A percentile compares a stretch with the other conserved stretches of the same genome.
Evolutionary conservation across 2,113 vertebrate genomes (phyloP).

Genomic region (Trinectes maculatus): DNA sequence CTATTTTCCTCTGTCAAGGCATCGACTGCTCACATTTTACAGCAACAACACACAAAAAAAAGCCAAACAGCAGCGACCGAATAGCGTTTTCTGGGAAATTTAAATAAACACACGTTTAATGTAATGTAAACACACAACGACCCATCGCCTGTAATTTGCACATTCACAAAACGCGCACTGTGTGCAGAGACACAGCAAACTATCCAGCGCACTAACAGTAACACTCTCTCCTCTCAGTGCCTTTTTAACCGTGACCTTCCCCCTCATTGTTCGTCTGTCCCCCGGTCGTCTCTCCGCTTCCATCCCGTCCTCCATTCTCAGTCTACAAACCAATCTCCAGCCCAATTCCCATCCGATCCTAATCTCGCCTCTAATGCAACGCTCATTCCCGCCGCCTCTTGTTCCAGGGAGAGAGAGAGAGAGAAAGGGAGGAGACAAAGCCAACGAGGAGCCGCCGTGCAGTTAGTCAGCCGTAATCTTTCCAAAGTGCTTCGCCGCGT

Average conservation of each 20-base stretch:
- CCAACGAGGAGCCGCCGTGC: conserved; percentile 34
- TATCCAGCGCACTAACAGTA: neutral
- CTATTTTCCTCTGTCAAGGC: neutral
- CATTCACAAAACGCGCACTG: no score
- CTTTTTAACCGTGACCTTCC: conserved; percentile 69
- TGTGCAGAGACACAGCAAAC: conserved; percentile 15
- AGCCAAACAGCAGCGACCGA: no score
- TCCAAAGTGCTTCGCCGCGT: conserved; percentile 74
- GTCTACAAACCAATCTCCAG: conserved; percentile 74
- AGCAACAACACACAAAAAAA: neutral
- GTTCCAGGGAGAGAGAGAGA: conserved; percentile 28
- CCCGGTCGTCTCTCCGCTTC: conserved; percentile 47
- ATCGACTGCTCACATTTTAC: neutral
- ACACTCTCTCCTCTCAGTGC: conserved; percentile 13
- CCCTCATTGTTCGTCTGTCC: conserved; percentile 61
- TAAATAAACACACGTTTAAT: no score
- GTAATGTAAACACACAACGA: no score
- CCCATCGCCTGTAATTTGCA: neutral
- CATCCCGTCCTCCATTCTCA: conserved; percentile 66
- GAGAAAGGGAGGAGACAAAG: conserved; percentile 52
- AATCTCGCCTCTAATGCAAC: conserved; percentile 70
- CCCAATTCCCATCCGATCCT: conserved; percentile 76
- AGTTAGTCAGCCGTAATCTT: conserved; percentile 71
- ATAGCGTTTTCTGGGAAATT: no score
- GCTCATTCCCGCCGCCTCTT: conserved; percentile 60